These are phyloP conservation scores for Oncorhynchus keta DNA, from an alignment of 2,113 vertebrate species.

Conservation along the genomic window DNA sequence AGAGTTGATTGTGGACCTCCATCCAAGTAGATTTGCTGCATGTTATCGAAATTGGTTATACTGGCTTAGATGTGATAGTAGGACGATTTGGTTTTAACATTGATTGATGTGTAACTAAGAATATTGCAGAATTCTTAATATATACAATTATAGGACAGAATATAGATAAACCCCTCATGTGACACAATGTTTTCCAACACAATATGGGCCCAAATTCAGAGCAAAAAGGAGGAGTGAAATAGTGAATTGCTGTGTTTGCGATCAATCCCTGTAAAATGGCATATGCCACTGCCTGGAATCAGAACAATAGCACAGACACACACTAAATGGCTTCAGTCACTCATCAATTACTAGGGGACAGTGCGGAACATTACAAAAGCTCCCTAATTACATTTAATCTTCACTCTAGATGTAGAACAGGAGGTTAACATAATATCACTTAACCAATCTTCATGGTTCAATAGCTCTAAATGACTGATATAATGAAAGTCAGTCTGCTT, in stretches of 20 bases:
- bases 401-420: conserved; percentile 74
- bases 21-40: too few relatives aligned
- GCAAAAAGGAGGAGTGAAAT: conserved; percentile 27
- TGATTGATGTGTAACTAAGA: too few relatives aligned
- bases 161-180: neutral
- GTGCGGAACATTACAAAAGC: conserved; percentile 64
- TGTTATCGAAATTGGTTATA: too few relatives aligned
- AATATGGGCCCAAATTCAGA: conserved; percentile 35
- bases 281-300: conserved; percentile 39
- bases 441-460: conserved; percentile 77
- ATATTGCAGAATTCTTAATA: too few relatives aligned
- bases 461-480: conserved; percentile 71
- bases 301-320: conserved; percentile 56
- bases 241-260: conserved; percentile 27
- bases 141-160: neutral
- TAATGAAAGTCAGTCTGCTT: conserved; percentile 77
- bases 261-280: conserved; percentile 46
- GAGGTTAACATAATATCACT: conserved; percentile 80
- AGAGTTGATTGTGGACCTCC: too few relatives aligned
- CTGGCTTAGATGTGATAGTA: too few relatives aligned
- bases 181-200: neutral
- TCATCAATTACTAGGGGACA: conserved; percentile 67
- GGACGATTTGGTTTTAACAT: too few relatives aligned
- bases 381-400: conserved; percentile 77
- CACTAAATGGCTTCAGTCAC: conserved; percentile 62